Evolutionary conservation across 92 coral and sea anemone genomes (phyloP).

Genomic region (Porites cylindrica): DNA sequence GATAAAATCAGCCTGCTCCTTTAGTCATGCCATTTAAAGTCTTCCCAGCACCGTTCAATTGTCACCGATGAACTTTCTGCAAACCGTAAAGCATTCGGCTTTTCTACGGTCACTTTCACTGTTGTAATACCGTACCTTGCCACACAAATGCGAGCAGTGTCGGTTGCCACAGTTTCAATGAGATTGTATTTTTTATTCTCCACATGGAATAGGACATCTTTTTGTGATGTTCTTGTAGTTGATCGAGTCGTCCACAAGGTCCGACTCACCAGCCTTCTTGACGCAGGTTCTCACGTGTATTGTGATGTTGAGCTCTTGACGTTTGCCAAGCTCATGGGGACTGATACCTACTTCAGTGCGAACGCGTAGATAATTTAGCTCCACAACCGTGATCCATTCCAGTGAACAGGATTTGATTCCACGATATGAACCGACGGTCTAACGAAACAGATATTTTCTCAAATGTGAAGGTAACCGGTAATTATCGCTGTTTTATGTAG

Average conservation of each 20-base stretch:
- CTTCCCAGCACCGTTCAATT: slow-evolving; percentile 67
- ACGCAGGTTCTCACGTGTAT: slow-evolving; percentile 29
- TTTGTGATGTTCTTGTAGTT: slow-evolving; percentile 62
- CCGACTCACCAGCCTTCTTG: slow-evolving; percentile 72
- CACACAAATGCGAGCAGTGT: slow-evolving; percentile 82
- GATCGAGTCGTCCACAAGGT: slow-evolving; percentile 61
- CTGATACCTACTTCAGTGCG: slow-evolving; percentile 79
- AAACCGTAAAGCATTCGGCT: slow-evolving; percentile 74
- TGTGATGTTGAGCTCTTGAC: slow-evolving; percentile 70
- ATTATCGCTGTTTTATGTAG: no score
- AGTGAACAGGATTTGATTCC: no score
- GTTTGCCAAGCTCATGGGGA: slow-evolving; percentile 67
- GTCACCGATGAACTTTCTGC: slow-evolving; percentile 62
- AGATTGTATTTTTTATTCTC: slow-evolving; percentile 73
- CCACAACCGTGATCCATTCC: background rate
- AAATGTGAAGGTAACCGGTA: no score
- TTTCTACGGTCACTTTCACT: slow-evolving; percentile 65
- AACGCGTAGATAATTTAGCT: slow-evolving; percentile 59
- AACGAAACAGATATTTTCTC: no score
- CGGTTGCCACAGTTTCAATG: slow-evolving; percentile 80
- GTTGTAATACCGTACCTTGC: slow-evolving; percentile 53
- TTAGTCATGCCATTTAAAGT: slow-evolving; percentile 57
- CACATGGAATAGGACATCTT: slow-evolving; percentile 71
- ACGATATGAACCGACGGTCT: no score
- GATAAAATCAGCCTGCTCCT: slow-evolving; percentile 65